Evolutionary conservation across 2,113 vertebrate genomes (phyloP).

Genomic region (Bothrops jararaca): DNA sequence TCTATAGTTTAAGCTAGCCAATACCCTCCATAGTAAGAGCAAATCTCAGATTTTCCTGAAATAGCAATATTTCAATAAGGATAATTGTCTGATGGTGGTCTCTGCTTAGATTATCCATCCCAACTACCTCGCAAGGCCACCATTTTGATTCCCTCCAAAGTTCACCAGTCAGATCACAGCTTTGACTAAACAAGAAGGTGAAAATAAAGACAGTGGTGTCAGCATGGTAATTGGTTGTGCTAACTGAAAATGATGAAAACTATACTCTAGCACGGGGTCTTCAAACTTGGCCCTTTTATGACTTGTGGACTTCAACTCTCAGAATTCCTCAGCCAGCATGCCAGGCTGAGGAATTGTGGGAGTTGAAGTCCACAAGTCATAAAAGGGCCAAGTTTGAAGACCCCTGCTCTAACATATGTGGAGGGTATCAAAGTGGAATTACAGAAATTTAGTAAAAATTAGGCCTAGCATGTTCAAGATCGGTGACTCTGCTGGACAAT

Average conservation of each 20-base stretch:
- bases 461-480: neutral
- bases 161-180: neutral
- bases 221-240: neutral
- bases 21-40: neutral
- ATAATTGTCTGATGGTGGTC: neutral
- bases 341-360: no score
- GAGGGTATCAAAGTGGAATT: neutral
- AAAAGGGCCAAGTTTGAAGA: no score
- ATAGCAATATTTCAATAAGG: neutral
- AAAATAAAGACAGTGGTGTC: neutral
- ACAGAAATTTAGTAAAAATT: neutral
- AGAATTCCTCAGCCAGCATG: no score
- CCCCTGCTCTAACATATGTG: neutral
- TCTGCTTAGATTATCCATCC: neutral
- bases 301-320: no score
- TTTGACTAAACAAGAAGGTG: neutral
- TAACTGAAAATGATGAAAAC: neutral
- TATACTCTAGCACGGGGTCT: neutral
- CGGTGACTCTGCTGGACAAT: neutral
- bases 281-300: no score
- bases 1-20: neutral
- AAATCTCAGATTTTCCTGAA: neutral
- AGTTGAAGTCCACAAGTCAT: no score
- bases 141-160: neutral
- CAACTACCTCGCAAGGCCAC: neutral